These are phyloP conservation scores for Hydractinia echinata DNA, from an alignment of 30 jellyfish, hydroid and myxozoan species.

Conservation along the genomic window DNA sequence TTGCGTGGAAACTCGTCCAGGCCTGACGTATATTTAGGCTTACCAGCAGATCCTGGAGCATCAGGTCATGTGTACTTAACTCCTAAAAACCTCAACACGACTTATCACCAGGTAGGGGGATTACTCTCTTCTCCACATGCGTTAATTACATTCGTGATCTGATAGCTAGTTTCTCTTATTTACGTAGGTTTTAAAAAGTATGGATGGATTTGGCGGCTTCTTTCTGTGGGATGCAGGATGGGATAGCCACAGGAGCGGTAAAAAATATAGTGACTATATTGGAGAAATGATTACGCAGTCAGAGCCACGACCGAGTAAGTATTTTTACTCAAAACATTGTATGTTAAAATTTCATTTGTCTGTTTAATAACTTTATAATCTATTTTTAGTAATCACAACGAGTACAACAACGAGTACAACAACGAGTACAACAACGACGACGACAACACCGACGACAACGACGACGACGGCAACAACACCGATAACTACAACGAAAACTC, in stretches of 20 bases:
- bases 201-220: not conserved
- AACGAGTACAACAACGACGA: not conserved
- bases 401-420: conserved; percentile 6
- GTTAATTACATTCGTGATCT: no score
- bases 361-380: no score
- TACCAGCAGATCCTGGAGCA: not conserved
- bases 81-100: not conserved
- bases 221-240: conserved; percentile 18
- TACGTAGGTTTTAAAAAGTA: not conserved
- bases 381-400: not conserved
- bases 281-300: not conserved
- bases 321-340: not conserved
- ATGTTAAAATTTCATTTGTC: not conserved
- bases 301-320: not conserved
- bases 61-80: not conserved
- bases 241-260: not conserved
- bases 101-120: not conserved
- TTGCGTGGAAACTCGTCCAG: not conserved
- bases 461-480: not conserved
- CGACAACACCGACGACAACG: conserved; percentile 15
- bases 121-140: no score
- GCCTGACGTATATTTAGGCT: not conserved
- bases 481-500: not conserved
- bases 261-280: not conserved
- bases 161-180: no score